phyloP scores from a whole-genome alignment of 2,888 invertebrate genomes.

The Incurvaria masculella region DNA sequence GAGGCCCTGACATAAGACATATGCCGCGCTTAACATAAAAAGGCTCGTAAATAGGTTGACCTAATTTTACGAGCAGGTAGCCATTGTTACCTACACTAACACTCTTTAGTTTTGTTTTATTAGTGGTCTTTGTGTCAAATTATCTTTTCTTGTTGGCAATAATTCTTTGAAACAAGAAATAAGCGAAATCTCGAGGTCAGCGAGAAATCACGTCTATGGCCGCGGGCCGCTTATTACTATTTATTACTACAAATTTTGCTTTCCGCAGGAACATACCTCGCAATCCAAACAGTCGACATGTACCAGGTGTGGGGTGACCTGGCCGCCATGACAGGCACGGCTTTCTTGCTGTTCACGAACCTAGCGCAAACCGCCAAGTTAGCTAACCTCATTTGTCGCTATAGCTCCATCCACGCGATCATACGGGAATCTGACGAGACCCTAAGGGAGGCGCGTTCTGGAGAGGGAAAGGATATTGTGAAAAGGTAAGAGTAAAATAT shows the following conservation, averaged over 20 bases:
- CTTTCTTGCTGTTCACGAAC: conserved; percentile 45
- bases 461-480: conserved; percentile 28
- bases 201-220: no score
- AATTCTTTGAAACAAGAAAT: neutral
- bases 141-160: neutral
- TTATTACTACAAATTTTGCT: conserved; percentile 10
- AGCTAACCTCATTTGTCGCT: conserved; percentile 28
- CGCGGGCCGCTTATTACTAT: no score
- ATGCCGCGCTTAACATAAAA: no score
- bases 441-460: conserved; percentile 20
- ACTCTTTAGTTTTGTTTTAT: no score
- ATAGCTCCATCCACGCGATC: conserved; percentile 25
- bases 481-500: conserved; percentile 25
- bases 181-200: no score
- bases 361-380: conserved; percentile 41
- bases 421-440: conserved; percentile 26
- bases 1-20: no score
- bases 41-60: no score
- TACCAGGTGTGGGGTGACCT: conserved; percentile 44
- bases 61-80: no score
- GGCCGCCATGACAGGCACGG: conserved; percentile 41
- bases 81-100: no score
- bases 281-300: conserved; percentile 46
- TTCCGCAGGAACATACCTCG: conserved; percentile 34
- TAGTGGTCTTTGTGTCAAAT: neutral